These are phyloP conservation scores for Arion vulgaris DNA, from an alignment of 1,140 invertebrate genomes.

Conservation along the genomic window DNA sequence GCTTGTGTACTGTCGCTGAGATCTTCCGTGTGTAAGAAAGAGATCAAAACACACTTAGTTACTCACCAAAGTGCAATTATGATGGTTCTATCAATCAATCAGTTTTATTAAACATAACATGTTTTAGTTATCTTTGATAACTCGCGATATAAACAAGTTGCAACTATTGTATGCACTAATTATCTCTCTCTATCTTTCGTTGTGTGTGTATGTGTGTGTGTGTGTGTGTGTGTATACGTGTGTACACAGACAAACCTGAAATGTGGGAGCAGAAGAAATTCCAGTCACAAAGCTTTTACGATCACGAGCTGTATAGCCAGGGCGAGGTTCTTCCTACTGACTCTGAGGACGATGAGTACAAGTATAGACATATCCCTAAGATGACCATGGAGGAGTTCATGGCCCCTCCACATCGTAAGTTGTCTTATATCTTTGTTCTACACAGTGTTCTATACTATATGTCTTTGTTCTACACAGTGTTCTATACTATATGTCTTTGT, in stretches of 20 bases:
- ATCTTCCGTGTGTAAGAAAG: too few species aligned
- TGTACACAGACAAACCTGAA: constrained; percentile 4
- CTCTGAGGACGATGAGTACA: background rate
- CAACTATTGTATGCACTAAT: too few species aligned
- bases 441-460: background rate
- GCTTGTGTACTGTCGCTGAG: too few species aligned
- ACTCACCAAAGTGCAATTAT: too few species aligned
- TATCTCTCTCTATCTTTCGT: too few species aligned
- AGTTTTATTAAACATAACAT: too few species aligned
- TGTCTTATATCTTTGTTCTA: background rate
- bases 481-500: background rate
- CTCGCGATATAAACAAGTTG: too few species aligned
- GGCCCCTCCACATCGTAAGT: background rate
- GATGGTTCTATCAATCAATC: too few species aligned
- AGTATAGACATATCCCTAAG: background rate
- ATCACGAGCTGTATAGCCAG: constrained; percentile 2
- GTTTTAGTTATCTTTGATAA: too few species aligned
- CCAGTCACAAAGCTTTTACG: background rate
- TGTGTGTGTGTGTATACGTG: too few species aligned
- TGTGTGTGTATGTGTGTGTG: too few species aligned
- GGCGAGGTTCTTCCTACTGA: background rate
- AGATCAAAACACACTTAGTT: too few species aligned
- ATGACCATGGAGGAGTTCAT: constrained; percentile 6
- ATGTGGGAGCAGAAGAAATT: background rate
- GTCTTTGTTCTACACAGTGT: background rate